These are phyloP conservation scores for Drosophila pectinifera DNA, from an alignment of 1,140 invertebrate species.

Conservation along the genomic window DNA sequence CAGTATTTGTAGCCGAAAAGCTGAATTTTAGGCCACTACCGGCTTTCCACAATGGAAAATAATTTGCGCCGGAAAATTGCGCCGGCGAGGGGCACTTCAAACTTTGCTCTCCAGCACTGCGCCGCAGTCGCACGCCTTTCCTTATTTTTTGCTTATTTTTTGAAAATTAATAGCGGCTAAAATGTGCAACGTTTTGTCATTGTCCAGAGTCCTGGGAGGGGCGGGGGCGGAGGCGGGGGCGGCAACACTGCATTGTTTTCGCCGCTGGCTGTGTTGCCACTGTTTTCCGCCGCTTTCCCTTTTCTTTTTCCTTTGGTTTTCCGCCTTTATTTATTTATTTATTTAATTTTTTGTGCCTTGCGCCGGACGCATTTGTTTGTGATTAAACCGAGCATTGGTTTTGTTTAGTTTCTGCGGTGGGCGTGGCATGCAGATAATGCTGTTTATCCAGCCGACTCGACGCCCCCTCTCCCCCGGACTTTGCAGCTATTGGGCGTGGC, in stretches of 20 bases:
- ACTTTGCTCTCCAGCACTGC: constrained; percentile 37
- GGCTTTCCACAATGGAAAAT: constrained; percentile 13
- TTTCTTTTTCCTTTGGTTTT: not conserved
- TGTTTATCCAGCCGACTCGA: constrained; percentile 38
- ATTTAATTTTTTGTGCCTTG: constrained; percentile 20
- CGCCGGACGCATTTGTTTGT: constrained; percentile 74
- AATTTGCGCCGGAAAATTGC: constrained; percentile 21
- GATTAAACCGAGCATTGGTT: constrained; percentile 67
- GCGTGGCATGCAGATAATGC: constrained; percentile 45
- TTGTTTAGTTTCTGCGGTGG: constrained; percentile 64
- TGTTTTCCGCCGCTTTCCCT: not conserved
- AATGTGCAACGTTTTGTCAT: constrained; percentile 75
- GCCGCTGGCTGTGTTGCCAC: constrained; percentile 11
- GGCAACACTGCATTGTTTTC: constrained; percentile 31
- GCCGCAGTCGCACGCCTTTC: no score
- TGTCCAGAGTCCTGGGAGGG: constrained; percentile 33
- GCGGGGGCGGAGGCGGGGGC: no score
- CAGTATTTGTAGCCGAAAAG: no score
- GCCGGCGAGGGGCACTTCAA: constrained; percentile 22
- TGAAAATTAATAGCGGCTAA: constrained; percentile 74
- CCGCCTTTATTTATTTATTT: not conserved
- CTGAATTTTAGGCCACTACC: constrained; percentile 14
- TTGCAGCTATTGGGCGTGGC: no score
- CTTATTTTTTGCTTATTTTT: constrained; percentile 59
- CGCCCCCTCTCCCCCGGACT: not conserved